Conservation (phyloP, 2,888 invertebrate genomes). For the Microctonus aethiopoides region DNA sequence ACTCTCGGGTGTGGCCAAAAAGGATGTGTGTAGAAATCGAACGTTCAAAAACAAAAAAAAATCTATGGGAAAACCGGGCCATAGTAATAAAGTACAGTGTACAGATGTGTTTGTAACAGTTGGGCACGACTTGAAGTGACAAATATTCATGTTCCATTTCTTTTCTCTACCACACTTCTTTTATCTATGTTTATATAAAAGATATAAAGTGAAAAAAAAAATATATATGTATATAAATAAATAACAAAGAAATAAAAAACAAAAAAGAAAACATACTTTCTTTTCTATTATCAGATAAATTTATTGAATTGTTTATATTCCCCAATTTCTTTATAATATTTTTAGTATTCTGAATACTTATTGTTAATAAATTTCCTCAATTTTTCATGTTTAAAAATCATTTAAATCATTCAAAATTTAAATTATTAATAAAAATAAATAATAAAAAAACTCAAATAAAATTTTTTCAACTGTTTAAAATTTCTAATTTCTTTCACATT, state of each 20-base stretch:
- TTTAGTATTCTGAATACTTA: too few relatives aligned
- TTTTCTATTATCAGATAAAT: background rate
- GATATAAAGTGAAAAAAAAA: background rate
- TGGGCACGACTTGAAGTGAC: background rate
- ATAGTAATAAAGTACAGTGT: slow-evolving; percentile 7
- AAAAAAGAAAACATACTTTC: background rate
- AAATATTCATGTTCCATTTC: background rate
- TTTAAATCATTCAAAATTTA: background rate
- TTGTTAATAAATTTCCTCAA: background rate
- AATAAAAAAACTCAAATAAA: too few relatives aligned
- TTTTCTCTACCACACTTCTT: background rate
- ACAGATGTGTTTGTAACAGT: background rate
- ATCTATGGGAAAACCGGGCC: slow-evolving; percentile 29
- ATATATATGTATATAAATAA: background rate
- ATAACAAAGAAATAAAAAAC: background rate
- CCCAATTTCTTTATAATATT: too few relatives aligned
- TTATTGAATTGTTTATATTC: background rate
- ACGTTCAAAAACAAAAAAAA: slow-evolving; percentile 20
- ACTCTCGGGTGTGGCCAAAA: slow-evolving; percentile 48
- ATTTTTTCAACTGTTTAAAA: too few relatives aligned
- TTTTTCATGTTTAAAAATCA: background rate
- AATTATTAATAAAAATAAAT: too few relatives aligned
- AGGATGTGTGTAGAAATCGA: slow-evolving; percentile 60
- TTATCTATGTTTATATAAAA: background rate
- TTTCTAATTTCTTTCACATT: too few relatives aligned